Base-by-base conservation (phyloP, 2,113 vertebrate species). In the Delphinapterus leucas region DNA sequence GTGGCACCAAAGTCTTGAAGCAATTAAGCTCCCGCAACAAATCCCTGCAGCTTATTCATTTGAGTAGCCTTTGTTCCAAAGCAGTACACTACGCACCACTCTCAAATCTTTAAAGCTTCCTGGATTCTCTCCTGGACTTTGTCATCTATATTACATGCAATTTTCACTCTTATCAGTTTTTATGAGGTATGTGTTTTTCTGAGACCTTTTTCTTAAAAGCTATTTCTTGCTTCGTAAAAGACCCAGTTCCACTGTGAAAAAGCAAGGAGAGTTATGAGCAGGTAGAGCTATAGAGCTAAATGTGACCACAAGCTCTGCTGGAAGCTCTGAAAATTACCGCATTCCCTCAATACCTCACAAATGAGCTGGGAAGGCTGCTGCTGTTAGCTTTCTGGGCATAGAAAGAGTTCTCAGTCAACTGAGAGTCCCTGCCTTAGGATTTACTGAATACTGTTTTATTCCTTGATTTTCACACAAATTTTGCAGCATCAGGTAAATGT, bases 131-230 rank as follows among this genome's bases (percentile, higher is more conserved):
- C 86, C 93, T 92, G 55, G 41, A 67, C 55, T n/a, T 47, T 77
- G 31, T 44, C 90, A 79, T 83, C 82, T 93, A 90, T 70, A 90
- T 92, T 17, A n/a, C 70, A 90, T 67, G 60, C 63, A 93, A 41
- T 97, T 95, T 96, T 68, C 44, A 86, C 63, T 83, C 65, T 70
- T 74, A 71, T 77, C 33, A 31, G 58, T 74, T 95, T 93, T 88
- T 94, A 61, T 36, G 95, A 94, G 49, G 88, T 73, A 15, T 88
- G 49, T 61, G 41, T 82, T 96, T 94, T 97, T 91, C 89, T 93
- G 77, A 94, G 85, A 82, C 61, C 38, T 96, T 89, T 97, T 82
- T 95, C 82, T 95, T 85, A 89, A 93, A 95, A 87, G 79, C 41
- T 47, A 44, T 61, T 71, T 76, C 77, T 97, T 90, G 41, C 49